Evolutionary conservation across 2,888 invertebrate genomes (phyloP).

Genomic region (Drosophila antonietae): DNA sequence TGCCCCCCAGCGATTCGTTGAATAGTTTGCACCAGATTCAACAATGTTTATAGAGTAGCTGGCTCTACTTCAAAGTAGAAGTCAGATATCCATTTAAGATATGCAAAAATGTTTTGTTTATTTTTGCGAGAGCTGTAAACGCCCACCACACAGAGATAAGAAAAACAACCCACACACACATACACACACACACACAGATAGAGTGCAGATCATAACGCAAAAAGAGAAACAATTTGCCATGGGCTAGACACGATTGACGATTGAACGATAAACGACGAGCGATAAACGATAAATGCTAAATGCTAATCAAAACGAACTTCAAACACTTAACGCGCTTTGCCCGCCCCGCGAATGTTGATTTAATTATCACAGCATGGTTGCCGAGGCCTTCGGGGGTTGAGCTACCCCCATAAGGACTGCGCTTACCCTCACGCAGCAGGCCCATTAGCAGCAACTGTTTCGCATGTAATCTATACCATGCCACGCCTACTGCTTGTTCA

Average conservation of each 20-base stretch:
- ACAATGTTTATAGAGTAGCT: neutral
- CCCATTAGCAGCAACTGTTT: constrained; percentile 74
- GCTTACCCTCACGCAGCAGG: constrained; percentile 25
- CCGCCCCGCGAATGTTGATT: constrained; percentile 65
- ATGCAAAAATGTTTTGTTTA: constrained; percentile 55
- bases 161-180: neutral
- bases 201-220: constrained; percentile 12
- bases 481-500: constrained; percentile 63
- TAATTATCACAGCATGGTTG: constrained; percentile 80
- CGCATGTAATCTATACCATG: constrained; percentile 74
- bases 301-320: constrained; percentile 67
- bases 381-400: constrained; percentile 23
- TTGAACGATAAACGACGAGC: constrained; percentile 41
- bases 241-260: constrained; percentile 38
- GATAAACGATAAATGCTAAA: constrained; percentile 61
- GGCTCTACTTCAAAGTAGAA: constrained; percentile 24
- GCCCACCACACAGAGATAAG: constrained; percentile 41
- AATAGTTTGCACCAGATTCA: neutral
- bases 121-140: constrained; percentile 33
- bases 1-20: neutral
- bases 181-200: neutral
- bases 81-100: constrained; percentile 65
- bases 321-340: constrained; percentile 60
- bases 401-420: constrained; percentile 31
- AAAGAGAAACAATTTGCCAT: constrained; percentile 19